A percentile compares a stretch with the other conserved stretches of the same genome.
phyloP scores from a whole-genome alignment of 2,797 vertebrate species.

The Sebastes baramenuke region DNA sequence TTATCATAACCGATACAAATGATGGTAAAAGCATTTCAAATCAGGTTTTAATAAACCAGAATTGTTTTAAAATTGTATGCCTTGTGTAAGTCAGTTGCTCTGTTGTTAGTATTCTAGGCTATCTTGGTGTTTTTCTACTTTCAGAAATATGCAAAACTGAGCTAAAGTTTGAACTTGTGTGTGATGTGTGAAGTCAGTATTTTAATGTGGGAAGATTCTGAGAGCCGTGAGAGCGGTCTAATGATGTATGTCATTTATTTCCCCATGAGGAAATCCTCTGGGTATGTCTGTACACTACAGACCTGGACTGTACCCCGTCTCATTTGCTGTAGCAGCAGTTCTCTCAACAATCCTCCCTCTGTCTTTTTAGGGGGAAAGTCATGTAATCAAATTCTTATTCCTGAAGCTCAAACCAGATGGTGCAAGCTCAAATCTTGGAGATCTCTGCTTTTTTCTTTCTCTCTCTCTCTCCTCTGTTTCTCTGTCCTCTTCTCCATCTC shows the following conservation, averaged over 20 bases:
- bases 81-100: not conserved
- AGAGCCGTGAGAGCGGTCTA: not conserved
- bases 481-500: not conserved
- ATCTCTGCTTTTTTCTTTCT: conserved; percentile 4
- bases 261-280: conserved; percentile 27
- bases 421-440: conserved; percentile 45
- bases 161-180: not conserved
- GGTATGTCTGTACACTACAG: conserved; percentile 20
- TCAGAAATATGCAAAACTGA: not conserved
- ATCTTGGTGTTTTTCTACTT: not conserved
- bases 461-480: not conserved
- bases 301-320: conserved; percentile 34
- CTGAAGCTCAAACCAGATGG: conserved; percentile 73
- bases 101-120: not conserved
- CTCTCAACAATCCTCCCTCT: conserved; percentile 63
- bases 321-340: conserved; percentile 56
- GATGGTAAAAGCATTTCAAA: too few relatives aligned
- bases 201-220: conserved; percentile 8
- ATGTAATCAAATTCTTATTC: conserved; percentile 67
- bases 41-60: not conserved
- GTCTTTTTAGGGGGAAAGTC: conserved; percentile 70
- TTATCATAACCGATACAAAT: not conserved
- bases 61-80: not conserved
- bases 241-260: conserved; percentile 31
- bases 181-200: not conserved